Evolutionary conservation across 1,140 invertebrate genomes (phyloP), one percentile per base, ranked within the genome.

Genomic region (Bombus sibiricus): DNA sequence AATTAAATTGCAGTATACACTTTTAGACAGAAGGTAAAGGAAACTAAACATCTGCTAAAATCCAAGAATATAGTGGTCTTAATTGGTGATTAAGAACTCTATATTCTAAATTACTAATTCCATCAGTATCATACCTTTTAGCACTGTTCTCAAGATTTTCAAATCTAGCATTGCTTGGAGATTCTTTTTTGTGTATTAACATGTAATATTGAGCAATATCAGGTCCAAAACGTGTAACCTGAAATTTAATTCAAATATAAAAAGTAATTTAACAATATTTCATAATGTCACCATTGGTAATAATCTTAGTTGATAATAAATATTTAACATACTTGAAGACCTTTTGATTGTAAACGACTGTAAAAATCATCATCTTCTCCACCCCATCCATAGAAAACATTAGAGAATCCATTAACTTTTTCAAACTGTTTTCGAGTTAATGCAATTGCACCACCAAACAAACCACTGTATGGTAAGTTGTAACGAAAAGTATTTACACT

Each of bases 341-440:
- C 94, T 88, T 91, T 93, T n/a, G 90, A 92, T 81, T 95, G 93
- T 32, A 96, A 83, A 86, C 95, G 87, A 88, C 91, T 93, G 89
- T 97, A 98, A 92, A 99, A 97, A 94, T 99, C 98, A 95, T 99
- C 98, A 95, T 99, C 98, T 95, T 99, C 98, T 64, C 97, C 98
- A 81, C 97, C 98, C 97, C 97, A 98, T 0, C 98, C 98, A 96
- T 97, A 98, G 95, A 98, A 99, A 41, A 97, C 94, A 95, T 99
- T 99, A 25, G 98, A 98, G 96, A 99, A 99, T 4, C 99, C 99
- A 95, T 99, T 99, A 4, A 98, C 97, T 87, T 95, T 94, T 83
- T 97, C 95, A 93, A 97, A 99, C 85, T 98, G 97, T 76, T 96
- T 95, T 59, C 96, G 96, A 15, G 96, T 95, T 78, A 98, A 96